Conservation (phyloP, 2,797 vertebrate genomes). For the Ceryle rudis region DNA sequence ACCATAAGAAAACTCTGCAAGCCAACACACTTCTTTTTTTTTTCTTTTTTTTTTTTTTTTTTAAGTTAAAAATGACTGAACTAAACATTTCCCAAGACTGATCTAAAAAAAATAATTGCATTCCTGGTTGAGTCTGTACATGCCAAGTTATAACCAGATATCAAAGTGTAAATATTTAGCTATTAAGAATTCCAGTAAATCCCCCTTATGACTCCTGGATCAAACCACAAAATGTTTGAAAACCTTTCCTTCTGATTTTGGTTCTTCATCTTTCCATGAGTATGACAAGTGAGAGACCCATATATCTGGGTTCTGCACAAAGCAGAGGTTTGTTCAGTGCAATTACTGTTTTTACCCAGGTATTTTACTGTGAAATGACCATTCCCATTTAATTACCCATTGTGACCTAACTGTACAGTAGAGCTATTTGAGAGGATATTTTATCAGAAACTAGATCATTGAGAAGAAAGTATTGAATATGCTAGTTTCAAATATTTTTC, state of each 20-base stretch:
- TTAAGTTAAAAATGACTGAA: constrained; percentile 26
- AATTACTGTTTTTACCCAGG: background rate
- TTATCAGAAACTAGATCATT: background rate
- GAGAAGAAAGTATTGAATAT: background rate
- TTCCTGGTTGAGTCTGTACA: background rate
- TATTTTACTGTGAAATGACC: background rate
- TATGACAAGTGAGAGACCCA: background rate
- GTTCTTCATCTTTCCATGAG: background rate
- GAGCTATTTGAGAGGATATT: background rate
- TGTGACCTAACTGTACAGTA: background rate
- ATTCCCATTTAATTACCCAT: background rate
- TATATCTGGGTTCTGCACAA: background rate
- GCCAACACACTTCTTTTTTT: background rate
- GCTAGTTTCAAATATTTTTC: background rate
- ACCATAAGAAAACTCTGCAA: background rate
- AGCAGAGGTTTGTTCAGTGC: background rate
- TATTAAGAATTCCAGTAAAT: background rate
- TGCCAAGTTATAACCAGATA: background rate
- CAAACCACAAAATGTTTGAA: background rate
- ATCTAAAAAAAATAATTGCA: background rate
- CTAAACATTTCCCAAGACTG: background rate
- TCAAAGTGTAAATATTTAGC: background rate
- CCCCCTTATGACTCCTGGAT: background rate
- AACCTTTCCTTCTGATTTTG: background rate
- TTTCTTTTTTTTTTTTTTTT: background rate